Base-by-base conservation (phyloP, 1,140 invertebrate species). In the Ceratoteleas bidentatus region DNA sequence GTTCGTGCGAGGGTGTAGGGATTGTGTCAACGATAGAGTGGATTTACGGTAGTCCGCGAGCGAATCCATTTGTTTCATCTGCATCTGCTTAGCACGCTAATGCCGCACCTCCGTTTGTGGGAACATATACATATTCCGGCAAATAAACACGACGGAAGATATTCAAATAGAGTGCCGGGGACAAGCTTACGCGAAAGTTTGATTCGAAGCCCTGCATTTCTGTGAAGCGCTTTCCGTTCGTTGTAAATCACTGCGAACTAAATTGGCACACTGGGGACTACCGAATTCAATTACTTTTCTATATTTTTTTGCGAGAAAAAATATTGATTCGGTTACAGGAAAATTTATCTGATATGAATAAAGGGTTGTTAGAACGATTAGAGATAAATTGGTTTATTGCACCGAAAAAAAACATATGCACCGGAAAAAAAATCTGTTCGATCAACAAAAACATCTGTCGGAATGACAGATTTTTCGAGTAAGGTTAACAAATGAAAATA, bases 1-100 rank as follows among this genome's bases (percentile, higher is more conserved):
- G 84, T 89, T 88, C 88, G 87, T 88, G 87, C 86, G 85, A 87
- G 85, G 86, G 87, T 84, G 87, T 88, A 86, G 68, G 87, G 88
- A 89, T 89, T 85, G 88, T 89, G 88, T 89, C 88, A 88, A 88
- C 86, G 88, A 89, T 89, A 89, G 66, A 68, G 81, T 87, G 82
- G 76, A 89, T 89, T 89, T 89, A 89, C 88, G 88, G 86, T 87
- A 85, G 87, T 88, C 87, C 85, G 86, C 82, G 76, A 83, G 85
- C 87, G 85, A 89, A 89, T 89, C 88, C 88, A 89, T 89, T 89
- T 89, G 88, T 89, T 89, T 88, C 88, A 89, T 89, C 88, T 89
- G 88, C 88, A 89, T 89, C 87, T 88, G 85, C 86, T 89, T 89
- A 89, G 88, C 88, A 89, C 88, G 88, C 87, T 89, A 88, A 89